Base-by-base conservation (phyloP, 2,797 vertebrate species). In the Sparidentex hasta region DNA sequence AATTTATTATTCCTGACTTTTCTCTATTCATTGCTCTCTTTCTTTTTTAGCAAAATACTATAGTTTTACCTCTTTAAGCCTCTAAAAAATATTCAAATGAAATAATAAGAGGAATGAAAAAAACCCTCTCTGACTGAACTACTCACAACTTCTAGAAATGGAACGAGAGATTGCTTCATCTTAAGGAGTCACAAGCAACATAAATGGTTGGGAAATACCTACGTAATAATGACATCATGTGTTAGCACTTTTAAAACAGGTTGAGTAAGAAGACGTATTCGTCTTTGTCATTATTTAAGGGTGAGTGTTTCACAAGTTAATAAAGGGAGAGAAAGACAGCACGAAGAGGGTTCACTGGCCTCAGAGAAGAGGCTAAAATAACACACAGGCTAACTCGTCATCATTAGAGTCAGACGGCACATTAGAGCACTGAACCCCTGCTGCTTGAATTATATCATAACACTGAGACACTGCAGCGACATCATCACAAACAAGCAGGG, bases 361-460 rank as follows among this genome's bases (percentile, higher is more conserved):
- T 71, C 18, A 59, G 61, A 67, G 70, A 71, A 64, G 14, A 46
- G 1, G 65, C 51, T 65, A 14, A 61, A 66, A 58, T 38, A 65
- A 71, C 61, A 73, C 44, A 63, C 25, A 46, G 47, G 11, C 16
- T 52, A 21, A 55, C 21, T 68, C 11, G 3, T 65, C 65, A n/a
- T 70, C 18, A 55, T 46, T 44, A 77, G 23, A 78, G 8, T 68
- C 25, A 71, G 27, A 72, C 61, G 58, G 25, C 62, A 67, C 29
- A 83, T 56, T 18, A 72, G 25, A 83, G 8, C 65, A 59, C 17
- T 84, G 62, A 88, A 78, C 65, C 78, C 69, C 81, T 84, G 82
- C 72, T 80, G 76, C 56, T 87, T 86, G 83, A 82, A 85, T 83
- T 71, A 79, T 63, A 76, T 44, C 61, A 65, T 66, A 83, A 78